Evolutionary conservation across 2,888 invertebrate species (phyloP).

Genomic region (Oligia fasciuncula): DNA sequence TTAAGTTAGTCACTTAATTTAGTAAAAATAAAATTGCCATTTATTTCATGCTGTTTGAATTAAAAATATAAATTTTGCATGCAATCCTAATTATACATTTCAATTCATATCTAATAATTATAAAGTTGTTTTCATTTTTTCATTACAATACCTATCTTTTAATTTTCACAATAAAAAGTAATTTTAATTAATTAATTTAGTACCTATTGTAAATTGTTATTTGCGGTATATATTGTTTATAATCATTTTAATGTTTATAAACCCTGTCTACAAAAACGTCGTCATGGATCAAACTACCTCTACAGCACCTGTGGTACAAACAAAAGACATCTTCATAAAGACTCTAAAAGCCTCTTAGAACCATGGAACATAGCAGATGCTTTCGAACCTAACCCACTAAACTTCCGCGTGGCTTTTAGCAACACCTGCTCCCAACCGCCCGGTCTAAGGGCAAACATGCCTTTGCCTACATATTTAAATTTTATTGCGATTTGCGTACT

Average conservation of each 20-base stretch:
- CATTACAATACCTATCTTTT: too few relatives aligned
- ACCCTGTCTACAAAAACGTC: background rate
- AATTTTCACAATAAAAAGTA: too few relatives aligned
- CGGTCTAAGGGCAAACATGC: slow-evolving; percentile 39
- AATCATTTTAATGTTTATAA: too few relatives aligned
- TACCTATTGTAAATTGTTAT: background rate
- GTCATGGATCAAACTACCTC: background rate
- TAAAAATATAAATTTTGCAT: too few relatives aligned
- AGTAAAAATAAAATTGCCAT: too few relatives aligned
- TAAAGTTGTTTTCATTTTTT: too few relatives aligned
- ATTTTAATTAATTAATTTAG: too few relatives aligned
- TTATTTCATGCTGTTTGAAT: too few relatives aligned
- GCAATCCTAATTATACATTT: too few relatives aligned
- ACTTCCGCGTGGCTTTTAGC: slow-evolving; percentile 33
- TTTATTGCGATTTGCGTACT: slow-evolving; percentile 44
- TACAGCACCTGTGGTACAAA: background rate
- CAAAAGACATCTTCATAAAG: slow-evolving; percentile 13
- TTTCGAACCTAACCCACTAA: slow-evolving; percentile 38
- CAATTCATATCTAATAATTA: too few relatives aligned
- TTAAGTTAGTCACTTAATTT: background rate
- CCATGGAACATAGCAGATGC: slow-evolving; percentile 7
- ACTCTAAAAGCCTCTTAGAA: background rate
- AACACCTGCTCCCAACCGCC: slow-evolving; percentile 28
- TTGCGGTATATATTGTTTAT: background rate
- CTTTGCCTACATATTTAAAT: slow-evolving; percentile 50